These are phyloP conservation scores for Sphenopsis melanotis DNA, from an alignment of 2,797 vertebrate genomes.

Conservation along the genomic window DNA sequence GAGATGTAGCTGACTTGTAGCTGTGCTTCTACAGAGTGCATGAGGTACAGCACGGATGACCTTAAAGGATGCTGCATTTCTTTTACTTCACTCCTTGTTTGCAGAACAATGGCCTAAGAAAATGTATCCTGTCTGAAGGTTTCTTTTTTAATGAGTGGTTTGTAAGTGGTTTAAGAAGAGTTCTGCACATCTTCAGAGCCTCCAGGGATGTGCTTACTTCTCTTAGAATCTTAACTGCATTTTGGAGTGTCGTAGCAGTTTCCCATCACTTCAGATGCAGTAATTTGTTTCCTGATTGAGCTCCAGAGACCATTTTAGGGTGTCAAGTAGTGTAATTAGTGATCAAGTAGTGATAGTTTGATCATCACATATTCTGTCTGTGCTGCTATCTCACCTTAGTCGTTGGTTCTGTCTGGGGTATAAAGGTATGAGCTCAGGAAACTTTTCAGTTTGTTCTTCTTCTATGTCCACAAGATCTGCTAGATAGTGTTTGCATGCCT, in stretches of 20 bases:
- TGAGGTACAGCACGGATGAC: neutral
- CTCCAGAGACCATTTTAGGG: neutral
- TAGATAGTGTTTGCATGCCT: neutral
- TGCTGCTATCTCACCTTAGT: neutral
- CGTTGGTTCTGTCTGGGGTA: neutral
- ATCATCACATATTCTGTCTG: neutral
- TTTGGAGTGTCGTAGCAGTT: neutral
- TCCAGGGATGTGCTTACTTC: neutral
- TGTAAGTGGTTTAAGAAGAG: neutral
- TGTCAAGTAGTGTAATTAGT: neutral
- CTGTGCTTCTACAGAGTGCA: neutral
- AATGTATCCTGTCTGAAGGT: neutral
- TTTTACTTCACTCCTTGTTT: neutral
- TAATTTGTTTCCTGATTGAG: neutral
- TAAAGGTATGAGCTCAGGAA: neutral
- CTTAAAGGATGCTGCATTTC: neutral
- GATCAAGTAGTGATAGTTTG: neutral
- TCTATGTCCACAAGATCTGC: neutral
- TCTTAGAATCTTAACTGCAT: neutral
- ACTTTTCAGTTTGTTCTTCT: neutral
- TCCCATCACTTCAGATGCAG: neutral
- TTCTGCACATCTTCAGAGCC: neutral
- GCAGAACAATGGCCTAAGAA: neutral
- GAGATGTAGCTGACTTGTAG: neutral
- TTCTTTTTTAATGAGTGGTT: neutral